Conservation (phyloP, 2,888 invertebrate species). For the Eurytoma adleriae region DNA sequence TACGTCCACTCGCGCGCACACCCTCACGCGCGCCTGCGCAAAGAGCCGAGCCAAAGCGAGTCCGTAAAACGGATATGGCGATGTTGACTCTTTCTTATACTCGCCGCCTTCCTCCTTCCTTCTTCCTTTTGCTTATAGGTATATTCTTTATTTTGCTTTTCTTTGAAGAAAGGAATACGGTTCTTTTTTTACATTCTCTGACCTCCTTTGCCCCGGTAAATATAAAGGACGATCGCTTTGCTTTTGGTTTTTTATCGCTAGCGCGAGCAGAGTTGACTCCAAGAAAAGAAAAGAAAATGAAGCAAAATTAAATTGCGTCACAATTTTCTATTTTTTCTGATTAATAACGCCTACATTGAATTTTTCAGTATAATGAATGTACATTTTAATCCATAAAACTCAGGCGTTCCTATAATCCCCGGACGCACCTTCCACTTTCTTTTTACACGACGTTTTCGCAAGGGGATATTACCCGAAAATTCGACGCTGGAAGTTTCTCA, state of each 20-base stretch:
- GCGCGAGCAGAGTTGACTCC: too few species aligned
- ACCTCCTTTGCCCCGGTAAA: not conserved
- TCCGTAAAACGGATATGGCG: slow-evolving; percentile 44
- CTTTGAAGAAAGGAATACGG: not conserved
- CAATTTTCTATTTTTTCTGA: too few species aligned
- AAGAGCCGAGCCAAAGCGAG: slow-evolving; percentile 1
- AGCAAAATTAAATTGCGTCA: too few species aligned
- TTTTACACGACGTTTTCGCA: too few species aligned
- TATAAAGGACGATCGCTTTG: not conserved
- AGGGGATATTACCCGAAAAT: too few species aligned
- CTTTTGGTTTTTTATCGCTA: too few species aligned
- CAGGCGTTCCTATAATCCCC: too few species aligned
- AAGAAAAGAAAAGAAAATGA: too few species aligned
- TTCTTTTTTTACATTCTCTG: not conserved
- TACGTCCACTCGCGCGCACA: not conserved
- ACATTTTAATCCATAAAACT: too few species aligned
- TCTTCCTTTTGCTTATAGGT: not conserved
- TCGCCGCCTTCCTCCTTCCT: not conserved
- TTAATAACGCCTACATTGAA: too few species aligned
- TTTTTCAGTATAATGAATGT: too few species aligned
- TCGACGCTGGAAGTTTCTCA: slow-evolving; percentile 27
- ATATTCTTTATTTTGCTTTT: slow-evolving; percentile 16
- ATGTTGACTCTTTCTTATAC: slow-evolving; percentile 38
- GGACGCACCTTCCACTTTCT: not conserved
- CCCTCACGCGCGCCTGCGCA: not conserved